phyloP scores from a whole-genome alignment of 2,888 invertebrate species.

The Oscheius sp. region DNA sequence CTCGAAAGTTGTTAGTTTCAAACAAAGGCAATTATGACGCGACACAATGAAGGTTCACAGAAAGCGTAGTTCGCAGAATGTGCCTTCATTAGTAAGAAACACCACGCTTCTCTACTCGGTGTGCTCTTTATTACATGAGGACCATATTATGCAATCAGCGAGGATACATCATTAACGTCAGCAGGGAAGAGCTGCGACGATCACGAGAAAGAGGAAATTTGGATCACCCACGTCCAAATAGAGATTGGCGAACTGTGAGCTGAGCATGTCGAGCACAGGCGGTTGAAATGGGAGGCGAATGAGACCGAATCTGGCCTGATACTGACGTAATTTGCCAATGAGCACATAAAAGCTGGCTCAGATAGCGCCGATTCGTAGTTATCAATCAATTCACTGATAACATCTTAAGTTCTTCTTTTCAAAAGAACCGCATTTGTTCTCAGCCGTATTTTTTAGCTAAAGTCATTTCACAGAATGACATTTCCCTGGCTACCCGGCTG shows the following conservation, averaged over 20 bases:
- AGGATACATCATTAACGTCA: background rate
- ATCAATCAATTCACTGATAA: constrained; percentile 14
- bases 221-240: constrained; percentile 23
- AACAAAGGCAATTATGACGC: too few species aligned
- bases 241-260: constrained; percentile 20
- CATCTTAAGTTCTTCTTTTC: background rate
- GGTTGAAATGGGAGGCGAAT: constrained; percentile 9
- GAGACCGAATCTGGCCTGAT: background rate
- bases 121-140: constrained; percentile 14
- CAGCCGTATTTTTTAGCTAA: background rate
- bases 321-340: constrained; percentile 32
- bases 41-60: too few species aligned
- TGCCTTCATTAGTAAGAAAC: background rate
- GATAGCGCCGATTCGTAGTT: constrained; percentile 18
- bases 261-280: constrained; percentile 12
- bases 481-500: background rate
- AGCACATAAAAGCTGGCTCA: constrained; percentile 31
- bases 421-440: background rate
- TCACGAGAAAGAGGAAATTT: constrained; percentile 4
- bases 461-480: background rate
- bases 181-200: too few species aligned
- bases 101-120: background rate
- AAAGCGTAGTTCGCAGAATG: too few species aligned
- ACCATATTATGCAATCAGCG: constrained; percentile 25
- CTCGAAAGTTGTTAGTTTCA: too few species aligned